Percentiles rank a stretch among this genome's conserved stretches.
These are phyloP conservation scores for Coregonus suidteri DNA, from an alignment of 2,797 vertebrate genomes.

Conservation along the genomic window DNA sequence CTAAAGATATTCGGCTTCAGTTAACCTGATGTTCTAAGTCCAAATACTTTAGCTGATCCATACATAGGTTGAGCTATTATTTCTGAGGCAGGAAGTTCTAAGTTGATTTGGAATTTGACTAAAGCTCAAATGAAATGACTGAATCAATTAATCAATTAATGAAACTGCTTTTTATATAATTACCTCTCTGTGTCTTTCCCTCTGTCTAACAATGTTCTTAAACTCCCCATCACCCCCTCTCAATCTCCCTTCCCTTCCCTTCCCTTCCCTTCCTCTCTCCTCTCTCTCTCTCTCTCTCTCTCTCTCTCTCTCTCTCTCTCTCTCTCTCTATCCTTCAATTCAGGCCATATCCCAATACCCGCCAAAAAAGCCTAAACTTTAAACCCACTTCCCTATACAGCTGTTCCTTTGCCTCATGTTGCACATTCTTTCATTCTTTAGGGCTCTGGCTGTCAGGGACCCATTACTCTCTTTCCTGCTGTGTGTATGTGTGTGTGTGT, in stretches of 20 bases:
- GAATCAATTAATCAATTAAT: not conserved
- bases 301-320: slow-evolving; percentile 74
- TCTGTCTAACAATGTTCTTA: not conserved
- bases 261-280: not conserved
- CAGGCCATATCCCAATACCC: slow-evolving; percentile 15
- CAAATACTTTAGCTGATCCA: slow-evolving; percentile 50
- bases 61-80: slow-evolving; percentile 42
- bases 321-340: slow-evolving; percentile 46
- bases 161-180: not conserved
- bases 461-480: slow-evolving; percentile 67
- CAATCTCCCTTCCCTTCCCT: not conserved
- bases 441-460: slow-evolving; percentile 66
- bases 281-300: slow-evolving; percentile 18
- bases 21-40: slow-evolving; percentile 38
- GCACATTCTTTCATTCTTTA: slow-evolving; percentile 72
- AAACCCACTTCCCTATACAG: slow-evolving; percentile 51
- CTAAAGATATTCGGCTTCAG: not conserved
- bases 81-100: slow-evolving; percentile 43
- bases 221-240: not conserved
- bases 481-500: slow-evolving; percentile 26
- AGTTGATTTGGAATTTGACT: not conserved
- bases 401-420: slow-evolving; percentile 71
- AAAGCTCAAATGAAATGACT: not conserved
- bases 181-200: slow-evolving; percentile 8
- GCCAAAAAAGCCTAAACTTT: not conserved